Base-by-base conservation (phyloP, 2,888 invertebrate species). In the Hylaea fasciaria region DNA sequence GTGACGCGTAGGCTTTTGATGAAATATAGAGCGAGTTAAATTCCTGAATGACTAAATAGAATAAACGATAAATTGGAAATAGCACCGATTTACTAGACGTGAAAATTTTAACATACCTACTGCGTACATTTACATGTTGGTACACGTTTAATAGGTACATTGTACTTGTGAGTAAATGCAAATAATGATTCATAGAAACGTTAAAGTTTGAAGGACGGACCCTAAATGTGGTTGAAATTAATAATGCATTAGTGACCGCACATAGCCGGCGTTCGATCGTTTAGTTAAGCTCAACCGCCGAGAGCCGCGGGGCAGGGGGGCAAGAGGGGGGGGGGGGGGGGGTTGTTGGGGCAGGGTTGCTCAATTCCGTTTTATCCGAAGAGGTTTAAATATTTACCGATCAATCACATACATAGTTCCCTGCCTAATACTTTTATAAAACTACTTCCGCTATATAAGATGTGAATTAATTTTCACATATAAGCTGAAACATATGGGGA, bases 201-300 rank as follows among this genome's bases (percentile, higher is more conserved):
- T 0, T 22, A 22, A 22, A 40, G 11, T 16, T 43, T 22, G 48
- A 16, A 37, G 54, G 32, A n/a, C 9, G 13, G 29, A 14, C 39
- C 37, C 10, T n/a, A n/a, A 44, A 11, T 37, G 39, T 44, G 16
- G 50, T 44, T 39, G 39, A 45, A 46, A 57, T 50, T 57, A 57
- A 57, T 57, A 50, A 57, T 50, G 50, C 50, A 50, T 57, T 57
- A 57, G 50, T 45, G 17, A 45, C 57, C 57, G 50, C 50, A 44
- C 22, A 5, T 22, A 22, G 22, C 22, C 22, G 17, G 40, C 12
- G 22, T 17, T 22, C 47, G 41, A 40, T 39, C 46, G 54, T 40
- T 54, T 55, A 47, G 22, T 41, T 48, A n/a, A 13, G n/a, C 55
- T 29, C 46, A 13, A 11, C 48, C 46, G 8, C 13, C 10, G 11